Base-by-base conservation (phyloP, 2,888 invertebrate species). In the Stenodera caucasica region DNA sequence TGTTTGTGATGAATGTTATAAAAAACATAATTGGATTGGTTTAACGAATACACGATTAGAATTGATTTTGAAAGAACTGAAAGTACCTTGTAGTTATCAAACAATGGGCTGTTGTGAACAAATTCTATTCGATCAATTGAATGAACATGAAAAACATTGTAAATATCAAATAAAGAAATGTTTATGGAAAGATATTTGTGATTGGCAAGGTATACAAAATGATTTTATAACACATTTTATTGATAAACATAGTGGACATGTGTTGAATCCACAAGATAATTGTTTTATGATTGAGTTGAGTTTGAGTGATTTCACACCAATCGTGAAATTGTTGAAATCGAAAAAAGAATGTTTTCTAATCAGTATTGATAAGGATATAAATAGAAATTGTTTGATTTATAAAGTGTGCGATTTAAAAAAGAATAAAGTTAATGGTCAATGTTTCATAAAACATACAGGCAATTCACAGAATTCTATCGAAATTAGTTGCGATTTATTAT, bases 401-500 rank as follows among this genome's bases (percentile, higher is more conserved):
- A 66, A 71, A 40, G 68, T 77, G 40, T 75, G 73, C 57, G 72
- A 73, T 60, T 63, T 75, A 7, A 75, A 70, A 59, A 72, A 71
- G 50, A 63, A 67, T 35, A 69, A 69, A 21, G 69, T 61, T 8
- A 56, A 64, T 9, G 72, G 70, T 63, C 67, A 72, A 26, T 77
- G 73, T 61, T 70, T 69, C 14, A 73, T 78, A 2, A 77, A 77
- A 59, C 75, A 76, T 60, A 71, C 71, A 45, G 74, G 75, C 5
- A 67, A 64, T 15, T 72, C 72, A 55, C 67, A 69, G 4, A 75
- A 73, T 57, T 74, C 71, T 32, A 73, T 76, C 26, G 74, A 73
- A 62, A 72, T 75, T 33, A 71, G 74, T 61, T 73, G 72, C 2
- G 70, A 68, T 59, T 69, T 73, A 57, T 52, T 70, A 7, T 60